Conservation (phyloP, 2,888 invertebrate species). For the Agriotes lineatus region DNA sequence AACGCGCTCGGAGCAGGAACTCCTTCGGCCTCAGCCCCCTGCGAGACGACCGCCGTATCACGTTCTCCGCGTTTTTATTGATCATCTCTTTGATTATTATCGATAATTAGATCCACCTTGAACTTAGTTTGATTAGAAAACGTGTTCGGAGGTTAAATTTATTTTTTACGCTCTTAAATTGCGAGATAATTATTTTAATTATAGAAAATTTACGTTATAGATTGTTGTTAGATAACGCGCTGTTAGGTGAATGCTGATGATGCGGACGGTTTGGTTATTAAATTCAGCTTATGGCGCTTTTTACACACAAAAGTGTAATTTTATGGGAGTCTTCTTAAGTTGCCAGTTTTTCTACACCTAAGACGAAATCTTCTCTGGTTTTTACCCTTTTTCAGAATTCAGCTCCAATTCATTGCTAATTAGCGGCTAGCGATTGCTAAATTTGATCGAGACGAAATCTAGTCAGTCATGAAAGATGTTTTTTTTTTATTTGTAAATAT, state of each 20-base stretch:
- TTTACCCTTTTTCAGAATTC: too few species aligned
- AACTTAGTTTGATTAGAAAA: slow-evolving; percentile 56
- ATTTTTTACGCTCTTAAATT: slow-evolving; percentile 50
- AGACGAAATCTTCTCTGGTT: too few species aligned
- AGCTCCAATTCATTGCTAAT: too few species aligned
- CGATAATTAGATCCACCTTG: slow-evolving; percentile 57
- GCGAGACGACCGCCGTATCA: slow-evolving; percentile 44
- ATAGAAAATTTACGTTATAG: slow-evolving; percentile 49
- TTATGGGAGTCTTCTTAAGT: too few species aligned
- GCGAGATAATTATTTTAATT: slow-evolving; percentile 53
- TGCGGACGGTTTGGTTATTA: slow-evolving; percentile 25
- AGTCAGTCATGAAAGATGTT: too few species aligned
- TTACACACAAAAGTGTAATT: slow-evolving; percentile 19
- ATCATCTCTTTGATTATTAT: slow-evolving; percentile 55
- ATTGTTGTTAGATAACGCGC: slow-evolving; percentile 46
- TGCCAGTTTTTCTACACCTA: too few species aligned
- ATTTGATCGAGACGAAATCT: too few species aligned
- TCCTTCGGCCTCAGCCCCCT: slow-evolving; percentile 29
- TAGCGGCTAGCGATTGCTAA: too few species aligned
- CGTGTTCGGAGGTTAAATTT: slow-evolving; percentile 53
- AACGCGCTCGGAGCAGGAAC: slow-evolving; percentile 34
- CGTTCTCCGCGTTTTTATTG: slow-evolving; percentile 50
- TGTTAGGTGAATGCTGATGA: slow-evolving; percentile 35
- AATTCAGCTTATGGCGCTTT: slow-evolving; percentile 25
- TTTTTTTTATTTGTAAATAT: too few species aligned